phyloP scores from a whole-genome alignment of 2,888 invertebrate genomes.

The Cosmia pyralina region DNA sequence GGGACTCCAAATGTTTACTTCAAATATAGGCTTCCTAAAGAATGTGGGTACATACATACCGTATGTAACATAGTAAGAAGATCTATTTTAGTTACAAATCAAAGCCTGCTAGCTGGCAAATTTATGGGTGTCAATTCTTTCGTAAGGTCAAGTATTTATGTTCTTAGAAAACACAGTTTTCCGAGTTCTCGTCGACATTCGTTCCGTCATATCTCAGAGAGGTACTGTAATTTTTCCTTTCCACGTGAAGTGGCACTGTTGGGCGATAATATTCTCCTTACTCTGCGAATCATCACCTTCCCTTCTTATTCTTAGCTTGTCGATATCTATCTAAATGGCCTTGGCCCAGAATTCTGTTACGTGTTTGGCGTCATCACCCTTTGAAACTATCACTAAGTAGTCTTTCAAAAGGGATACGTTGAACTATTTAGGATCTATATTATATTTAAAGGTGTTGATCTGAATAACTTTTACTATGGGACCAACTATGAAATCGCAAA shows the following conservation, averaged over 20 bases:
- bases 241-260: neutral
- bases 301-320: neutral
- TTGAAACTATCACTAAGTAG: neutral
- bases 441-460: neutral
- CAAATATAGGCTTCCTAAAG: neutral
- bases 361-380: neutral
- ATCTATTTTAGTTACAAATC: neutral
- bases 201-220: constrained; percentile 2
- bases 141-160: neutral
- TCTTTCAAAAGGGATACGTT: constrained; percentile 7
- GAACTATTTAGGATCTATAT: neutral
- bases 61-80: neutral
- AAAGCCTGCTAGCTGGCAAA: neutral
- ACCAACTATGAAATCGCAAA: no score
- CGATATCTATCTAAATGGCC: no score
- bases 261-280: constrained; percentile 4
- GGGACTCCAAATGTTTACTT: neutral
- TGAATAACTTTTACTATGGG: no score
- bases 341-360: no score
- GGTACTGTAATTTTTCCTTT: constrained; percentile 22
- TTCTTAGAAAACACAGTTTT: neutral
- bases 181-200: constrained; percentile 6
- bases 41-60: neutral
- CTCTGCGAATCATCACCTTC: constrained; percentile 1
- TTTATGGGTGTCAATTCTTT: constrained; percentile 2